A percentile compares a stretch with the other conserved stretches of the same genome.
These are phyloP conservation scores for Acleris cristana DNA, from an alignment of 2,888 invertebrate genomes.

Conservation along the genomic window DNA sequence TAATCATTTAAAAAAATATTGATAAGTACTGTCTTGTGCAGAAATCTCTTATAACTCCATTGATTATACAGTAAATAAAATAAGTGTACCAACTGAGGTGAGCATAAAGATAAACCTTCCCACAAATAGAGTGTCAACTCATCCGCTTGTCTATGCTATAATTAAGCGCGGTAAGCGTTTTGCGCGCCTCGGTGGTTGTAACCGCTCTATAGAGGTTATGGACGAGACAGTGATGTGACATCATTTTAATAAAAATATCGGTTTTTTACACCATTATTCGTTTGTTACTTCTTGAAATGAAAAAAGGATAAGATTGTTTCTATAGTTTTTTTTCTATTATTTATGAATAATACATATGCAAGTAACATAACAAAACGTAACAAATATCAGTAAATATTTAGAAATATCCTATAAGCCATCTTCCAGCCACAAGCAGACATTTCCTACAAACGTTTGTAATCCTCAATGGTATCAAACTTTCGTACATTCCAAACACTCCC, in stretches of 20 bases:
- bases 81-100: too few species aligned
- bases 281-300: background rate
- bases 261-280: background rate
- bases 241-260: background rate
- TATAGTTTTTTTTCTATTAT: too few species aligned
- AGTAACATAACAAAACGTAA: too few species aligned
- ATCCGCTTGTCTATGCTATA: slow-evolving; percentile 32
- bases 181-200: slow-evolving; percentile 11
- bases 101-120: slow-evolving; percentile 3
- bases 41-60: too few species aligned
- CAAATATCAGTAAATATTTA: too few species aligned
- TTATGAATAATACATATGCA: too few species aligned
- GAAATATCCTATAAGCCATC: background rate
- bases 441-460: too few species aligned
- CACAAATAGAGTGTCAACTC: slow-evolving; percentile 34
- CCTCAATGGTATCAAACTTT: too few species aligned
- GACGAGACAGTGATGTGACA: slow-evolving; percentile 11
- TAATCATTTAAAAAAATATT: too few species aligned
- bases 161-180: slow-evolving; percentile 34
- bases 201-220: slow-evolving; percentile 17
- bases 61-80: too few species aligned
- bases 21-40: too few species aligned
- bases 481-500: background rate
- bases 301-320: too few species aligned
- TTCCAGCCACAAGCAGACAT: background rate